Evolutionary conservation across 1,140 invertebrate species (phyloP).

Genomic region (Vanessa atalanta): DNA sequence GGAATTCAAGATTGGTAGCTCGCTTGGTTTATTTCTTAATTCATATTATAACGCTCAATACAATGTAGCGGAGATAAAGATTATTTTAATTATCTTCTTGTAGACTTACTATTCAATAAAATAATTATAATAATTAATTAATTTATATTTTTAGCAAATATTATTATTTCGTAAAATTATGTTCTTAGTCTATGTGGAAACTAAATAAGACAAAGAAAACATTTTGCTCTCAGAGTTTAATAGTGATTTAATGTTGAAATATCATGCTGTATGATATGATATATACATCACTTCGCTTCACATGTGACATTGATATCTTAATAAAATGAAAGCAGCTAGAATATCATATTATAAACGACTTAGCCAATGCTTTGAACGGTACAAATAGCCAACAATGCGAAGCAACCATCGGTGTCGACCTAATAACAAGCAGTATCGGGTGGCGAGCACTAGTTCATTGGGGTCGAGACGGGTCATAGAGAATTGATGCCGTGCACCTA

Average conservation of each 20-base stretch:
- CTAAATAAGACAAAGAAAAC: no score
- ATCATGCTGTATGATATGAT: not conserved
- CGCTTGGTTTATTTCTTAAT: not conserved
- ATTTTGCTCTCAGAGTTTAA: not conserved
- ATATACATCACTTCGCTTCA: not conserved
- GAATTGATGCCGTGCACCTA: conserved; percentile 56
- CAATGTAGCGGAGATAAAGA: not conserved
- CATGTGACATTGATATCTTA: conserved; percentile 24
- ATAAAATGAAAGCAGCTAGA: conserved; percentile 26
- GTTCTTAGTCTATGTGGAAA: no score
- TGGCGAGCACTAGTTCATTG: conserved; percentile 49
- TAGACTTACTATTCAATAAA: not conserved
- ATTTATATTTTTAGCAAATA: no score
- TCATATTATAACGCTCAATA: not conserved
- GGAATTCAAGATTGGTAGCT: not conserved
- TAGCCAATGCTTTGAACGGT: conserved; percentile 52
- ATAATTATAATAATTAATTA: not conserved
- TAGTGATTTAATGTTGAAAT: not conserved
- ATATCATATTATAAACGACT: conserved; percentile 19
- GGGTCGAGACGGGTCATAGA: conserved; percentile 54
- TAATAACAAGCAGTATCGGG: conserved; percentile 59
- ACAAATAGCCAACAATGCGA: conserved; percentile 61
- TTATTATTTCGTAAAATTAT: no score
- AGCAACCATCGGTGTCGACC: conserved; percentile 59
- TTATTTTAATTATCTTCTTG: no score